Conservation (phyloP, 2,797 vertebrate species). For the Halcyon chelicuti region DNA sequence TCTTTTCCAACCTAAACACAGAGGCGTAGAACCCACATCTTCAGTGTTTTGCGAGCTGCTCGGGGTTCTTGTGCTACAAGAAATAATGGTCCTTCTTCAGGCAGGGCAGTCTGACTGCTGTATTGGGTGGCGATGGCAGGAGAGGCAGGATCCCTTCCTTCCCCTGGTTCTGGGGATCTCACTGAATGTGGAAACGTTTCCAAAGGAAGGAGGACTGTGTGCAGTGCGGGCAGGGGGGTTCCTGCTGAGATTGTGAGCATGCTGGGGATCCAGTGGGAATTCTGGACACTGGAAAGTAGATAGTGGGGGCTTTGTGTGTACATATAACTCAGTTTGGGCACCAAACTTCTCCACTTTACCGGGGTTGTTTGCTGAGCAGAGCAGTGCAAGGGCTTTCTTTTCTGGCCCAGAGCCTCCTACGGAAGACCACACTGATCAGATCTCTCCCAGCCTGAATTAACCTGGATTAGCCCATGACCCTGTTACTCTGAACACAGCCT, state of each 20-base stretch:
- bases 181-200: accelerated
- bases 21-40: not conserved
- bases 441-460: not conserved
- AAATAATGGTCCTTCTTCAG: no score
- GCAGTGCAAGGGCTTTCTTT: not conserved
- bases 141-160: not conserved
- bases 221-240: not conserved
- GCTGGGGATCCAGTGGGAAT: not conserved
- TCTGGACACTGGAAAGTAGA: not conserved
- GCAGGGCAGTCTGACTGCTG: accelerated
- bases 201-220: not conserved
- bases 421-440: accelerated
- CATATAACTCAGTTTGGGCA: not conserved
- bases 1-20: not conserved
- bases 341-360: not conserved
- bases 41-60: not conserved
- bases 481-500: not conserved
- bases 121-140: accelerated
- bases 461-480: not conserved
- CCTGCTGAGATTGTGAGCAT: accelerated
- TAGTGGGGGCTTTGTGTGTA: not conserved
- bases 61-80: accelerated
- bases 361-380: not conserved
- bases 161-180: not conserved
- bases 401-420: not conserved